Evolutionary conservation across 2,113 vertebrate genomes (phyloP), one percentile per base, ranked within the genome.

Genomic region (Benthochromis sp.): DNA sequence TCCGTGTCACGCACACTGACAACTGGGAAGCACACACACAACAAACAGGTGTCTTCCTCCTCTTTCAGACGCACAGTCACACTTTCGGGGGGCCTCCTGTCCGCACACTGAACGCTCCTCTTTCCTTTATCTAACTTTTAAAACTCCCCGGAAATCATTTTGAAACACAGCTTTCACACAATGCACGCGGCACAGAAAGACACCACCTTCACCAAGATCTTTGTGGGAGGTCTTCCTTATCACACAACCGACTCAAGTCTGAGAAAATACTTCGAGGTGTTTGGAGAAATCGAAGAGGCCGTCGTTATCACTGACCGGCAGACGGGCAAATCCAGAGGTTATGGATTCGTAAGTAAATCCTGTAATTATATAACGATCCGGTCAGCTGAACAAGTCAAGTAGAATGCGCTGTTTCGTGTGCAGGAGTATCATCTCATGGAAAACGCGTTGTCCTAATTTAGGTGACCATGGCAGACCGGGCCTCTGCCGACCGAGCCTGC

Each of bases 141-240:
- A 84, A 84, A 55, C 71, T 81, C 83, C 12, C 13, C 10, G 36
- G 43, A 84, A 83, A 63, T 9, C 17, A 53, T 83, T 80, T 93
- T 87, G 4, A 12, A 14, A 17, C 14, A 29, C 1, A 52, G 36
- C 38, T 38, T 6, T 27, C 59, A 73, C 45, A 95, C 82, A 96
- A 99, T 99, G 98, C 98, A 99, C 97, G 98, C 98, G 87, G 98
- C 98, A 59, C 98, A 99, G 97, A 99, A 98, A 96, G 98, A 99
- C 95, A 99, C 98, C 90, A 99, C 98, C 76, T 99, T 97, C 96
- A 99, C 98, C 93, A 99, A 99, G 96, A 99, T 99, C 96, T 99
- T 99, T 91, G 98, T 99, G 86, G 98, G 98, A 93, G 98, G 98
- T 83, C 96, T 99, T 66, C 98, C 98, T 73, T 99, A 99, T 88